phyloP scores from a whole-genome alignment of 1,140 invertebrate species.

The Brachionus rotundiformis region DNA sequence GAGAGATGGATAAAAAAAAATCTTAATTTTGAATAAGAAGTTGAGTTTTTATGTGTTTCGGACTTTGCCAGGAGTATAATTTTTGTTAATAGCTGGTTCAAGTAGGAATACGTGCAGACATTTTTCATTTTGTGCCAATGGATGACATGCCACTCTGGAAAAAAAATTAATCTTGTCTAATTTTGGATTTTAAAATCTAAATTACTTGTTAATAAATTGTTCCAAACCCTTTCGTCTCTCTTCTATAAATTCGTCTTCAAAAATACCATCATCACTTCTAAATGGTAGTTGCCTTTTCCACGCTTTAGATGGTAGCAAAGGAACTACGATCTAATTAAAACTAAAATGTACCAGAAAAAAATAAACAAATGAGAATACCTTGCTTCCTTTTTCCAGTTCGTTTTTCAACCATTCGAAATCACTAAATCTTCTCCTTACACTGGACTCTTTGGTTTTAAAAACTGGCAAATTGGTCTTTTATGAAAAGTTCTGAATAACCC shows the following conservation, averaged over 20 bases:
- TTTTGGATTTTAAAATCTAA: neutral
- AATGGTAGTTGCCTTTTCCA: slow-evolving; percentile 97
- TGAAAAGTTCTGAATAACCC: slow-evolving; percentile 57
- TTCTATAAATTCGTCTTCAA: slow-evolving; percentile 99
- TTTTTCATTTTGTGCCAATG: slow-evolving; percentile 97
- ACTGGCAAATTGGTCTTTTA: slow-evolving; percentile 98
- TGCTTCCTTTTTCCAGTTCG: slow-evolving; percentile 97
- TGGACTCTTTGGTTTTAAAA: slow-evolving; percentile 99
- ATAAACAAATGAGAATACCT: slow-evolving; percentile 70
- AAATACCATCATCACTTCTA: slow-evolving; percentile 95
- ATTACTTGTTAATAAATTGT: slow-evolving; percentile 89
- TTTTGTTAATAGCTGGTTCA: slow-evolving; percentile 87
- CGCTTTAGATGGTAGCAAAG: slow-evolving; percentile 92
- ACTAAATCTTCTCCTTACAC: slow-evolving; percentile 92
- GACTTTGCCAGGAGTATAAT: slow-evolving; percentile 99
- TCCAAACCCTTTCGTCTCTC: slow-evolving; percentile 95
- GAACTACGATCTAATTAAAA: slow-evolving; percentile 85
- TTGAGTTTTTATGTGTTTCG: slow-evolving; percentile 62
- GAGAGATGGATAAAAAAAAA: neutral
- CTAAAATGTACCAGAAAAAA: neutral
- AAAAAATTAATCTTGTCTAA: neutral
- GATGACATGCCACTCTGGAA: slow-evolving; percentile 93
- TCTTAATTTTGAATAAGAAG: neutral
- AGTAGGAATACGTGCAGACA: slow-evolving; percentile 99
- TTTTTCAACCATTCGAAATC: slow-evolving; percentile 99